Conservation (phyloP, 1,140 invertebrate species). For the Aphelenchoides avenae region DNA sequence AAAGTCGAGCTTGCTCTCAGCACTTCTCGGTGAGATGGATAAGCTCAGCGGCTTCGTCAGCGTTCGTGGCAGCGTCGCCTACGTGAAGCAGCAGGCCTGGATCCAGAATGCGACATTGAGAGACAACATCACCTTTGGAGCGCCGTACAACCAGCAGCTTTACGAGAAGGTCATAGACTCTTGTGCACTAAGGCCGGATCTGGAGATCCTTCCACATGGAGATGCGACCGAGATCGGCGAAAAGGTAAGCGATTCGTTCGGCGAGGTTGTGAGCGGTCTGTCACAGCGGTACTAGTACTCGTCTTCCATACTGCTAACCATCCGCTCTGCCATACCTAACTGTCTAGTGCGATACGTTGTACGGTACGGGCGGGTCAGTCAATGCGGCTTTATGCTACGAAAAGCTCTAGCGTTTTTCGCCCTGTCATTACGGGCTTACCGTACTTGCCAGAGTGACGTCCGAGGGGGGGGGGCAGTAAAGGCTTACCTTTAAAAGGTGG, state of each 20-base stretch:
- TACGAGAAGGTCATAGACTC: constrained; percentile 69
- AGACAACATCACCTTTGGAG: constrained; percentile 80
- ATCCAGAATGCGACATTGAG: constrained; percentile 84
- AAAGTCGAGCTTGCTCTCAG: constrained; percentile 31
- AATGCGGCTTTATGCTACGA: no score
- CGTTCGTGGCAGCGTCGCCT: constrained; percentile 59
- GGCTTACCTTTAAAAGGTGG: no score
- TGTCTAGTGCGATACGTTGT: no score
- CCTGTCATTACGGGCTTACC: no score
- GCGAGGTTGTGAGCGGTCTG: no score
- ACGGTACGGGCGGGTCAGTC: no score
- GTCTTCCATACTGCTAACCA: no score
- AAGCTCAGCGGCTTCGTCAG: constrained; percentile 22
- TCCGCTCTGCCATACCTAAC: no score
- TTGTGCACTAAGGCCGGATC: constrained; percentile 67
- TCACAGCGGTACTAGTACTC: no score
- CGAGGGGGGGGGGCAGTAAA: no score
- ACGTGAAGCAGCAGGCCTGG: constrained; percentile 87
- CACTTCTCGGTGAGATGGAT: constrained; percentile 62
- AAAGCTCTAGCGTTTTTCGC: no score
- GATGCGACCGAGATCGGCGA: constrained; percentile 67
- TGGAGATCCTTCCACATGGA: constrained; percentile 68
- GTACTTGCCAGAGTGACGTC: no score
- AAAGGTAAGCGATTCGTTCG: constrained; percentile 31
- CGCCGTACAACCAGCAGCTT: constrained; percentile 67